Percentiles rank a stretch among this genome's conserved stretches.
Conservation (phyloP, 2,113 vertebrate species). For the Diadophis punctatus region DNA sequence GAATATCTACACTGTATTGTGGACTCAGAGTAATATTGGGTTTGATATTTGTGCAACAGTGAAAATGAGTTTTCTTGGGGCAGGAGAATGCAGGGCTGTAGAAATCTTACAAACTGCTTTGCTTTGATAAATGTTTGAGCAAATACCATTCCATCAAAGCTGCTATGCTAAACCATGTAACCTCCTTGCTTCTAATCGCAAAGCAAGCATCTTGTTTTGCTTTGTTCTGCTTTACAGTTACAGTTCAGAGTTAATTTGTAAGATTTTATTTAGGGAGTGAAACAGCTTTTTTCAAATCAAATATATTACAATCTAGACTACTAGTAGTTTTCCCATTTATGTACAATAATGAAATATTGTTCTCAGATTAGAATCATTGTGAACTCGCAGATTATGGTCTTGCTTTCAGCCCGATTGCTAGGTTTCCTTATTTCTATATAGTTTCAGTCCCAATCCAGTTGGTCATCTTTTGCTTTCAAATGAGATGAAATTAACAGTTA, state of each 20-base stretch:
- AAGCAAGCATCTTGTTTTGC: neutral
- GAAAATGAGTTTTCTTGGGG: neutral
- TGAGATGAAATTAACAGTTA: neutral
- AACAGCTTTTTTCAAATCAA: neutral
- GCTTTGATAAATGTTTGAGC: neutral
- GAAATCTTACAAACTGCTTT: neutral
- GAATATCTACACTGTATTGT: neutral
- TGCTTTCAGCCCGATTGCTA: conserved; percentile 4
- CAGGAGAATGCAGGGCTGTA: neutral
- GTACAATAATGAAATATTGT: neutral
- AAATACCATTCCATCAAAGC: neutral
- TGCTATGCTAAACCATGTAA: neutral
- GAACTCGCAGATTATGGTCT: neutral
- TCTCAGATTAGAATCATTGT: neutral
- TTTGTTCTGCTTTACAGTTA: neutral
- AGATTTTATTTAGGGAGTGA: neutral
- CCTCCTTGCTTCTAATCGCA: neutral
- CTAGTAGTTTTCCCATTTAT: neutral
- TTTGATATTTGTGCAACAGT: neutral
- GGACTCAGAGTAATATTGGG: neutral
- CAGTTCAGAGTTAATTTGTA: neutral
- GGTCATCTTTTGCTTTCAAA: neutral
- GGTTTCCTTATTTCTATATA: neutral
- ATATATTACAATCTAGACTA: neutral
- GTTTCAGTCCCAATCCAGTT: neutral